These are phyloP conservation scores for Indri indri DNA, from an alignment of 2,113 vertebrate genomes.

Conservation along the genomic window DNA sequence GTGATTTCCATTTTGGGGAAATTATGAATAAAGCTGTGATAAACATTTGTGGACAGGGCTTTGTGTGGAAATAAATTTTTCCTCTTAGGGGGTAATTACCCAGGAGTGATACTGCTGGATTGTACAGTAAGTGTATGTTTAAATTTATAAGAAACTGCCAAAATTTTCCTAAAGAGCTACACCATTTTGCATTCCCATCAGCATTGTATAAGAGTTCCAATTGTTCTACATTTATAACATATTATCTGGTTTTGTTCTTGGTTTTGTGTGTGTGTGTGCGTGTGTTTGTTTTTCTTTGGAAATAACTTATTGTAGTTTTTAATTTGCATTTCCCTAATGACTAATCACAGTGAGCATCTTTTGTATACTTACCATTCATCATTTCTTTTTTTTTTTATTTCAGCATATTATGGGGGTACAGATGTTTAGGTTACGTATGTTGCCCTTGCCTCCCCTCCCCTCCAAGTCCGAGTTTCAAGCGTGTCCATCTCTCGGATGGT, in stretches of 20 bases:
- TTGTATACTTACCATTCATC: neutral
- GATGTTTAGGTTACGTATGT: too few relatives aligned
- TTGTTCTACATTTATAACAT: neutral
- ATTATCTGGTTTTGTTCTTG: neutral
- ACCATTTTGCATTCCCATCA: neutral
- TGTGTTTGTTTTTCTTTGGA: neutral
- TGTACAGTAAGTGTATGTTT: neutral
- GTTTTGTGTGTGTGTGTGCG: neutral
- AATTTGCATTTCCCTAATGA: neutral
- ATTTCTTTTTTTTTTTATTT: too few relatives aligned
- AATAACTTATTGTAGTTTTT: neutral
- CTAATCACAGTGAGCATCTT: neutral
- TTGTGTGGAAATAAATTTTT: neutral
- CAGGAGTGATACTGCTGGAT: too few relatives aligned
- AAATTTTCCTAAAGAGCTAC: neutral
- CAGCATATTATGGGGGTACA: too few relatives aligned
- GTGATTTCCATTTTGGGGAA: neutral
- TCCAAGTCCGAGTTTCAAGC: too few relatives aligned
- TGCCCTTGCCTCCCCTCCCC: too few relatives aligned
- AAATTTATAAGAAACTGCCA: neutral
- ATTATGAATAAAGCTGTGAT: neutral
- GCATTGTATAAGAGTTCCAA: neutral
- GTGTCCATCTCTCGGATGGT: too few relatives aligned
- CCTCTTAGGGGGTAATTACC: too few relatives aligned
- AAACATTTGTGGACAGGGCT: neutral